Evolutionary conservation across 2,113 vertebrate species (phyloP).

Genomic region (Microcebus jonahi): DNA sequence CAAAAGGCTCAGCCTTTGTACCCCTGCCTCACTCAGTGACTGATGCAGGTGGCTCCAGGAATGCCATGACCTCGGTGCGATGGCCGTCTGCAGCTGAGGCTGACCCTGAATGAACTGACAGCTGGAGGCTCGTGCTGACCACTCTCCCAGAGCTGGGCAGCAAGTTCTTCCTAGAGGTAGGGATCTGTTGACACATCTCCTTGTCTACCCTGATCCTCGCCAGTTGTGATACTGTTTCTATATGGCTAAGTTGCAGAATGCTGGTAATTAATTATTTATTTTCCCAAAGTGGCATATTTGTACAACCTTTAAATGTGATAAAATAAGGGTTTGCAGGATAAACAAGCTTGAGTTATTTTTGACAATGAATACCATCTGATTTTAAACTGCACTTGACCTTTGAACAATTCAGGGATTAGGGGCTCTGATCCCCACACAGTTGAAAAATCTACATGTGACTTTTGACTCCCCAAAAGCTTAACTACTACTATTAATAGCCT

Average conservation of each 20-base stretch:
- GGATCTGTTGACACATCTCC: rapidly evolving
- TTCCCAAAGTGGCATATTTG: neutral
- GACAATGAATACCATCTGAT: neutral
- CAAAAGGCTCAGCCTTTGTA: neutral
- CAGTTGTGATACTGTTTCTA: rapidly evolving
- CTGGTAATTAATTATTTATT: neutral
- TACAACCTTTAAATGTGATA: neutral
- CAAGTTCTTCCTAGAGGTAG: neutral
- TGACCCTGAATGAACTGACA: neutral
- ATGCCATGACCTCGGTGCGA: neutral
- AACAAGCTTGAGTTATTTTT: neutral
- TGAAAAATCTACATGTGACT: neutral
- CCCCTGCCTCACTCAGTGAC: neutral
- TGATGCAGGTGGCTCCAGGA: neutral
- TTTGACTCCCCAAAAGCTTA: neutral
- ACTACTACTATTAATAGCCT: neutral
- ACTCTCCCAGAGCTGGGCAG: rapidly evolving
- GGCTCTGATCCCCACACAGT: neutral
- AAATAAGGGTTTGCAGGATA: neutral
- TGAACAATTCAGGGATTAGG: neutral
- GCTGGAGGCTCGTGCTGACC: neutral
- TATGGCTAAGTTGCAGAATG: neutral
- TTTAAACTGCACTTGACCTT: neutral
- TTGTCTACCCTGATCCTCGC: neutral
- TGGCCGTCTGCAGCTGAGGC: neutral